Conservation (phyloP, 1,140 invertebrate species). For the Drosophila novamexicana region DNA sequence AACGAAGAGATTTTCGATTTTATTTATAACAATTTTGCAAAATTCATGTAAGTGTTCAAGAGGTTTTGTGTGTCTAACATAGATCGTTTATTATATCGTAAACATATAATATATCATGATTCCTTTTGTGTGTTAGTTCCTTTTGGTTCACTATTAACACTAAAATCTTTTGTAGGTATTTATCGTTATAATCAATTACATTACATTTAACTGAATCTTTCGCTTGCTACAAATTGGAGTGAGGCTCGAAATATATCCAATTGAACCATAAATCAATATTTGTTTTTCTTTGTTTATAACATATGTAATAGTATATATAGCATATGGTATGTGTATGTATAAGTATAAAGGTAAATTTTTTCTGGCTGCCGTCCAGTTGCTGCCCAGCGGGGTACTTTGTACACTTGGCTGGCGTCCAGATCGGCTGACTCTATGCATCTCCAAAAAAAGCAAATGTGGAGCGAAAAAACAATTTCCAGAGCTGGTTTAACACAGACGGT, state of each 20-base stretch:
- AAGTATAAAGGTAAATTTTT: slow-evolving; percentile 53
- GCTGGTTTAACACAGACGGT: slow-evolving; percentile 80
- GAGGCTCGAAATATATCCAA: slow-evolving; percentile 41
- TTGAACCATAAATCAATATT: slow-evolving; percentile 44
- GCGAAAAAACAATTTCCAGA: slow-evolving; percentile 71
- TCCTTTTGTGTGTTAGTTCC: slow-evolving; percentile 38
- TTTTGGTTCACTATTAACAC: slow-evolving; percentile 73
- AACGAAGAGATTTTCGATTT: slow-evolving; percentile 43
- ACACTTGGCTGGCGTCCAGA: slow-evolving; percentile 10
- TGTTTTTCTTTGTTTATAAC: slow-evolving; percentile 11
- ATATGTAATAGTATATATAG: slow-evolving; percentile 22
- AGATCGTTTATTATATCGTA: slow-evolving; percentile 60
- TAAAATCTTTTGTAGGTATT: slow-evolving; percentile 74
- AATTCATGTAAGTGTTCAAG: slow-evolving; percentile 34
- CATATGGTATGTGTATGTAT: slow-evolving; percentile 37
- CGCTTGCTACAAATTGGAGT: slow-evolving; percentile 27
- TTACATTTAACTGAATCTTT: slow-evolving; percentile 15
- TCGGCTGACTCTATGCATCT: slow-evolving; percentile 26
- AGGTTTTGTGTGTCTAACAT: slow-evolving; percentile 50
- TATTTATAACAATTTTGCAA: slow-evolving; percentile 48
- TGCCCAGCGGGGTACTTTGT: slow-evolving; percentile 20
- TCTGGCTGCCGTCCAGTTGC: slow-evolving; percentile 5
- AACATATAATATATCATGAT: slow-evolving; percentile 51
- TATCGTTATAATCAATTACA: slow-evolving; percentile 18
- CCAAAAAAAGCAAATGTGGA: slow-evolving; percentile 54